Base-by-base conservation (phyloP, 1,140 invertebrate species). In the Homarus americanus region DNA sequence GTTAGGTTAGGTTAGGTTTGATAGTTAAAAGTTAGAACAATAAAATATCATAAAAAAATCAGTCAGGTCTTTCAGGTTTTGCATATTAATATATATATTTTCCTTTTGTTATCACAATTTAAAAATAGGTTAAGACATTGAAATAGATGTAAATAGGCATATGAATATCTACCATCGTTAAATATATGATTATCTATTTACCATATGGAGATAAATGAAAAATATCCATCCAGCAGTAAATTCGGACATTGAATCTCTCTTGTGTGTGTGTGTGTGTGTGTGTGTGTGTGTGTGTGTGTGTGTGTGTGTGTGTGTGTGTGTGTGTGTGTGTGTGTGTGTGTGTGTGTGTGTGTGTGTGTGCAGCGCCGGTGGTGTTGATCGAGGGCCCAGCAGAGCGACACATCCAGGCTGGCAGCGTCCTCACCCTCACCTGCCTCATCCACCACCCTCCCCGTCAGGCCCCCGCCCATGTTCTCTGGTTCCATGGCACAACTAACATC, bases 331-430 rank as follows among this genome's bases (percentile, higher is more conserved):
- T 34, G 32, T 12, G 32, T 4, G 72, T 75, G 12, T 69, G 66
- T 75, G 10, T 41, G 10, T 69, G 24, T 69, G n/a, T 32, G 10
- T 75, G 1, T 76, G 4, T 40, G 32, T 40, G 12, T n/a, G 1
- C 83, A 86, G 83, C 44, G 4, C 83, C 86, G 7, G 24, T 44
- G n/a, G 86, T 88, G 86, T 12, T 40, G 75, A 88, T 88, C 36
- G 86, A 88, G 28, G 86, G 86, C 12, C 75, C 58, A 1, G n/a
- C 75, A 7, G 86, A 88, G 40, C 75, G 86, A 1, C 86, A 88
- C 86, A 88, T 88, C 58, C 76, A 88, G 53, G 34, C 36, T 15
- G 76, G 86, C 53, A 88, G 86, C 36, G 53, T 88, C 40, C 53
- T 88, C 20, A 28, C 73, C 12, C 36, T 88, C 75, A 88, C 86